Evolutionary conservation across 2,888 invertebrate genomes (phyloP).

Genomic region (Temnothorax ravouxi): DNA sequence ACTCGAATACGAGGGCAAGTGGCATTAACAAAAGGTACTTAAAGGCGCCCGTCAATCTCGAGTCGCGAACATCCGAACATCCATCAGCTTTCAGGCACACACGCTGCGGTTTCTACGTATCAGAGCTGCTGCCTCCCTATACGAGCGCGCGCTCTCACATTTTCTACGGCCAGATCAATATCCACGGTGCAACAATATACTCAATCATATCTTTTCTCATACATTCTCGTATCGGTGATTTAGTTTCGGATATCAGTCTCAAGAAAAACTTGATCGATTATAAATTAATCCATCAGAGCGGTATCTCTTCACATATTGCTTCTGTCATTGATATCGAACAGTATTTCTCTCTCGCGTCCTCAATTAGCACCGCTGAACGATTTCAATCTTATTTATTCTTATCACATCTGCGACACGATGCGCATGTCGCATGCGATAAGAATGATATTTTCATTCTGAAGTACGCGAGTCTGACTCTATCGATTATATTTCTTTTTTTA

Average conservation of each 20-base stretch:
- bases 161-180: slow-evolving; percentile 37
- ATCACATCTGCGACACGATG: background rate
- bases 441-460: slow-evolving; percentile 12
- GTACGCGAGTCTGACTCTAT: background rate
- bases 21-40: slow-evolving; percentile 52
- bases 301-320: background rate
- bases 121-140: slow-evolving; percentile 21
- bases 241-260: slow-evolving; percentile 2
- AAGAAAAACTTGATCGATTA: slow-evolving; percentile 26
- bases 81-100: slow-evolving; percentile 50
- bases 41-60: slow-evolving; percentile 50
- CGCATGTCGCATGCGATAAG: background rate
- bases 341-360: background rate
- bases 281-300: slow-evolving; percentile 20
- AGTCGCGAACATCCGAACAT: slow-evolving; percentile 49
- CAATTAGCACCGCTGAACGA: background rate
- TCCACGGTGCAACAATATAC: slow-evolving; percentile 13
- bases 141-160: slow-evolving; percentile 11
- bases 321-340: background rate
- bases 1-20: slow-evolving; percentile 13
- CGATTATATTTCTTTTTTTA: background rate
- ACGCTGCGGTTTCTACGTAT: slow-evolving; percentile 38
- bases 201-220: slow-evolving; percentile 21
- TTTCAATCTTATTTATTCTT: background rate
- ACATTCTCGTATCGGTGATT: slow-evolving; percentile 25